These are phyloP conservation scores for Coreius guichenoti DNA, from an alignment of 2,797 vertebrate genomes.

Conservation along the genomic window DNA sequence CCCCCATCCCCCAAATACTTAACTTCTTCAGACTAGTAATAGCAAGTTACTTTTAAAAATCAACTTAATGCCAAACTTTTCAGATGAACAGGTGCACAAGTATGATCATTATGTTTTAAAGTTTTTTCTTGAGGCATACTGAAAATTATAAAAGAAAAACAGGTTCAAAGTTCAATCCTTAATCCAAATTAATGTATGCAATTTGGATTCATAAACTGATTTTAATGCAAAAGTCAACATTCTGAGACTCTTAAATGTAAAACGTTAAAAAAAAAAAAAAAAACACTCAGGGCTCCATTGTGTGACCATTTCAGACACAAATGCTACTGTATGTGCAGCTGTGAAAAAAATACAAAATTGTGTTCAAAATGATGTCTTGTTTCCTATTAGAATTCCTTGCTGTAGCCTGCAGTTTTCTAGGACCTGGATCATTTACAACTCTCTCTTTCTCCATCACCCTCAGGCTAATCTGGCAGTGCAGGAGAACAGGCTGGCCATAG, in stretches of 20 bases:
- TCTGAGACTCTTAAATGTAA: background rate
- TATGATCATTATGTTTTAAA: background rate
- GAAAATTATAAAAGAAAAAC: background rate
- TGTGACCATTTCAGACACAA: background rate
- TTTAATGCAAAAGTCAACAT: background rate
- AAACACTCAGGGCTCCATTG: background rate
- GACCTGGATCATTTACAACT: background rate
- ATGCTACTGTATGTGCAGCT: background rate
- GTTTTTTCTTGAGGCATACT: background rate
- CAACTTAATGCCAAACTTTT: background rate
- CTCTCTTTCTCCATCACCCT: background rate
- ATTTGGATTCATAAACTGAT: background rate
- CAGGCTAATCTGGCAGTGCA: conserved; percentile 94
- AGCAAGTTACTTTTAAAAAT: background rate
- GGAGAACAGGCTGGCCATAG: conserved; percentile 83
- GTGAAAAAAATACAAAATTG: background rate
- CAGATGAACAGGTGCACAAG: background rate
- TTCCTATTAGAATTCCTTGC: background rate
- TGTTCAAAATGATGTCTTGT: background rate
- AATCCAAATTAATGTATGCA: background rate
- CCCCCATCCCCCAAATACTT: background rate
- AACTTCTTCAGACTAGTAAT: background rate
- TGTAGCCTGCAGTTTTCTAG: background rate
- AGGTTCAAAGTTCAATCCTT: background rate
- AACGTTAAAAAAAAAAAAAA: background rate